Base-by-base conservation (phyloP, 1,140 invertebrate species). In the Tetraneura akinire region DNA sequence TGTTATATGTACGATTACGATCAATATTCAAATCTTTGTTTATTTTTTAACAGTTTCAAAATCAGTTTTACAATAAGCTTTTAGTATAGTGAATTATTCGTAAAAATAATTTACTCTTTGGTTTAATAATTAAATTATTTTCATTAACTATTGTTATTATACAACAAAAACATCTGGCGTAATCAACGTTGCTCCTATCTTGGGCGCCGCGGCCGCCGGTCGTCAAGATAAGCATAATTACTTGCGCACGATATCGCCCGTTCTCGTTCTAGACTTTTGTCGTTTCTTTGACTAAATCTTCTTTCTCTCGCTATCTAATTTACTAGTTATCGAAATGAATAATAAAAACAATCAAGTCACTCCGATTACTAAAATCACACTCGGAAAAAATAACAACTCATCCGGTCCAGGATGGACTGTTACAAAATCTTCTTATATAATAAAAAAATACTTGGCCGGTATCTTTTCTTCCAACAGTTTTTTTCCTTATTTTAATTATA, bases 171-270 rank as follows among this genome's bases (percentile, higher is more conserved):
- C 10, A 26, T 26, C 21, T 57, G 55, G 55, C 10, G 21, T 57
- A 57, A 57, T 57, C 21, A 23, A 57, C 55, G 55, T 57, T 57
- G 21, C 55, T 57, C 55, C 55, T 57, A 57, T 57, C 55, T 57
- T 57, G 55, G 55, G 21, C 10, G 8, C 53, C 53, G 53, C 53
- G 53, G 8, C 53, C 21, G 53, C 21, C 4, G 21, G 21, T 55
- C 53, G 53, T 55, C 53, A 55, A 55, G 53, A 55, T 57, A 57
- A 57, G 55, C 55, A 21, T 26, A 57, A 57, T 57, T 57, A 57
- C 55, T 55, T 55, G 53, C 53, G 21, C 53, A 55, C 8, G 53
- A n/a, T 55, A 55, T 55, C 53, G 53, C n/a, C 55, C 11, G 55
- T 13, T 57, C 55, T 57, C 55, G 21, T 57, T 57, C 55, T 57